phyloP scores from a whole-genome alignment of 1,140 invertebrate genomes.

The Procambarus virginalis region DNA sequence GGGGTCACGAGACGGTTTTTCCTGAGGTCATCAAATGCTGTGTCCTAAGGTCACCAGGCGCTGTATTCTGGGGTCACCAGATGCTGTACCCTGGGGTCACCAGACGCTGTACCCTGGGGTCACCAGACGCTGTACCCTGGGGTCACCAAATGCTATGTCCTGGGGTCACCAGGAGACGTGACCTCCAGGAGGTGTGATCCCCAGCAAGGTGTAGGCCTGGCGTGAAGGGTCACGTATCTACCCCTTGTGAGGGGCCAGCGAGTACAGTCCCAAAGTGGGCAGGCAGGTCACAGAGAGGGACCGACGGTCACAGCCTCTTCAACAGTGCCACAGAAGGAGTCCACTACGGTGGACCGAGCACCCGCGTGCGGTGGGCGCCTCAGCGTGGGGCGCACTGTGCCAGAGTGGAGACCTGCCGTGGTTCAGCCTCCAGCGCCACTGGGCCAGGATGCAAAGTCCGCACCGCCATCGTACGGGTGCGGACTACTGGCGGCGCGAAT shows the following conservation, averaged over 20 bases:
- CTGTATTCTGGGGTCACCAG: too few relatives aligned
- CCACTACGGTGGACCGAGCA: neutral
- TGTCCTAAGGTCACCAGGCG: too few relatives aligned
- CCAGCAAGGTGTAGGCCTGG: too few relatives aligned
- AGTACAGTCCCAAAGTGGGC: neutral
- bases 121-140: neutral
- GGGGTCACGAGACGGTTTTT: too few relatives aligned
- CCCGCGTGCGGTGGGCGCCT: neutral
- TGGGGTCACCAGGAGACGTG: neutral
- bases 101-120: neutral
- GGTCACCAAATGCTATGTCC: neutral
- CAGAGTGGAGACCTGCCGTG: neutral
- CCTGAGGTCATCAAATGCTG: too few relatives aligned
- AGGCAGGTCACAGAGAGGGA: neutral
- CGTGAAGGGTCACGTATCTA: neutral
- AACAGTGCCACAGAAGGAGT: neutral
- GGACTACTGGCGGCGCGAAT: neutral
- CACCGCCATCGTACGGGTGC: constrained; percentile 8
- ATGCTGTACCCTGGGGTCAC: too few relatives aligned
- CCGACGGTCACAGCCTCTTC: neutral
- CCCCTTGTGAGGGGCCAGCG: neutral
- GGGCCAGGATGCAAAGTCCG: neutral
- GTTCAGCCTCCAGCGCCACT: neutral
- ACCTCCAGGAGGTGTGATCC: neutral
- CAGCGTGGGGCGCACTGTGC: neutral